Conservation (phyloP, 2,113 vertebrate genomes). For the Brienomyrus brachyistius region DNA sequence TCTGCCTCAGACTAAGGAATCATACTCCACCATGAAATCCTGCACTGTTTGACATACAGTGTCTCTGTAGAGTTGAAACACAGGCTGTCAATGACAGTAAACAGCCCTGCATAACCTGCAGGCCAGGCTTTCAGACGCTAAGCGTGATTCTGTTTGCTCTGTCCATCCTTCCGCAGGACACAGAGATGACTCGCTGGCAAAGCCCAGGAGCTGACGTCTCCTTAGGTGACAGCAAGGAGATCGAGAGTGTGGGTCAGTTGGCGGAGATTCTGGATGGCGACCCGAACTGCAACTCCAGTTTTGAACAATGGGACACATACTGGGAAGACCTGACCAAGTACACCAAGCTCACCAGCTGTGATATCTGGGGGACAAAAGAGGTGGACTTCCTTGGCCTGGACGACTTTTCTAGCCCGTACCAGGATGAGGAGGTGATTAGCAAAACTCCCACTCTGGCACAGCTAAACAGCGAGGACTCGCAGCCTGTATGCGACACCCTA, state of each 20-base stretch:
- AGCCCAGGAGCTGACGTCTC: conserved; percentile 80
- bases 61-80: background rate
- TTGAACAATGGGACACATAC: conserved; percentile 97
- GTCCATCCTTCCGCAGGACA: conserved; percentile 63
- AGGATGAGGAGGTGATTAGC: conserved; percentile 94
- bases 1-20: background rate
- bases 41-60: background rate
- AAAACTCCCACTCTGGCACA: conserved; percentile 92
- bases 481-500: conserved; percentile 83
- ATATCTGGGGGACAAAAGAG: conserved; percentile 99
- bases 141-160: background rate
- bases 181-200: conserved; percentile 88
- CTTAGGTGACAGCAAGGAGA: conserved; percentile 80
- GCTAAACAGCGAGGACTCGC: conserved; percentile 96
- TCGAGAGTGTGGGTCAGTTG: conserved; percentile 80
- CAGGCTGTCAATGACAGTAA: background rate
- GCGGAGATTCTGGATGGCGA: conserved; percentile 80
- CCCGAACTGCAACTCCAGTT: conserved; percentile 75
- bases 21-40: background rate
- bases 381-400: conserved; percentile 95
- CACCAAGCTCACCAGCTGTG: conserved; percentile 91
- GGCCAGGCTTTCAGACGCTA: background rate
- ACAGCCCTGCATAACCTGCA: background rate
- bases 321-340: conserved; percentile 98
- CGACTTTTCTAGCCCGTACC: conserved; percentile 95